Conservation (phyloP, 2,113 vertebrate species). For the Bombycilla garrulus region DNA sequence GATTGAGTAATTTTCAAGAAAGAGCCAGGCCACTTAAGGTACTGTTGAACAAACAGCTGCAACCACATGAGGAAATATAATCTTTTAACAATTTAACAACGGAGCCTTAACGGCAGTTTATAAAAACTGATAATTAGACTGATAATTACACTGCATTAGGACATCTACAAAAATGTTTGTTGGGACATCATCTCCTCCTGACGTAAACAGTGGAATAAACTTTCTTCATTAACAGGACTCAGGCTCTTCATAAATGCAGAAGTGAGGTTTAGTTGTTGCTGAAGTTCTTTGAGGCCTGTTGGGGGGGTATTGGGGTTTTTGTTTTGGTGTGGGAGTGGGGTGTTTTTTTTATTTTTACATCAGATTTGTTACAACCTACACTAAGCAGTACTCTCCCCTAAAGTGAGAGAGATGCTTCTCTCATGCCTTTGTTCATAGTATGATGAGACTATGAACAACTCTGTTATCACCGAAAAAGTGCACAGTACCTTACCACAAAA, state of each 20-base stretch:
- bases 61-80: neutral
- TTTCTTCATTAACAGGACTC: neutral
- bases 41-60: neutral
- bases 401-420: neutral
- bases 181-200: neutral
- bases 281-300: neutral
- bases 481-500: neutral
- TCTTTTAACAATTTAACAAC: neutral
- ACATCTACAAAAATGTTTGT: neutral
- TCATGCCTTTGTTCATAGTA: accelerated
- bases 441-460: neutral
- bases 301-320: neutral
- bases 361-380: neutral
- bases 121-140: neutral
- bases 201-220: neutral
- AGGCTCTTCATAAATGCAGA: neutral
- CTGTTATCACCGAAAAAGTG: neutral
- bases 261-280: neutral
- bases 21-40: neutral
- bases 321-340: accelerated
- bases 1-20: neutral
- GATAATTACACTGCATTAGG: neutral
- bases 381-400: neutral
- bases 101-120: neutral
- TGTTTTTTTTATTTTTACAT: neutral